phyloP scores from a whole-genome alignment of 2,113 vertebrate genomes.

The Dermatemys mawii region DNA sequence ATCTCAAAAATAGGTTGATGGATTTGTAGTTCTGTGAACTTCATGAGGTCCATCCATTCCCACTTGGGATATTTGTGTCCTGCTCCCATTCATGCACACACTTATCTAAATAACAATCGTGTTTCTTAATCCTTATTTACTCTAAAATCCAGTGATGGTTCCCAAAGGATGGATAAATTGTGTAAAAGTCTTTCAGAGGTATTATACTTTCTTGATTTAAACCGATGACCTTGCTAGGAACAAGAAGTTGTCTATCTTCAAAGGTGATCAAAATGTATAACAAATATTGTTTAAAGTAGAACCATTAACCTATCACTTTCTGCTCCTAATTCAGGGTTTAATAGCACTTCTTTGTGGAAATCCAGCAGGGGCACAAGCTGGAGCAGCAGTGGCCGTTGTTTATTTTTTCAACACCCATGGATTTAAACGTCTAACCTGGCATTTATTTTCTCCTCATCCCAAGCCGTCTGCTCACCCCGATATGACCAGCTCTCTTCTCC shows the following conservation, averaged over 20 bases:
- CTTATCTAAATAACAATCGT: constrained; percentile 41
- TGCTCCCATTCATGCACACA: not conserved
- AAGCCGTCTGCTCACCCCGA: not conserved
- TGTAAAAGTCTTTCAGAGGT: not conserved
- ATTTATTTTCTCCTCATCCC: not conserved
- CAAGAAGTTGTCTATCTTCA: not conserved
- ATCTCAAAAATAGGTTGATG: constrained; percentile 1
- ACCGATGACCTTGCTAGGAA: not conserved
- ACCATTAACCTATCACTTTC: not conserved
- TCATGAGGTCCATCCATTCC: constrained; percentile 2
- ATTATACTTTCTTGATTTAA: constrained; percentile 5
- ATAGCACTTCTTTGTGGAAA: not conserved
- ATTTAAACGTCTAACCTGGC: not conserved
- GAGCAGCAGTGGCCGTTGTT: not conserved
- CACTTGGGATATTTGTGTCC: not conserved
- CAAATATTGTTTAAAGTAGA: not conserved
- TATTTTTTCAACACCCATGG: not conserved
- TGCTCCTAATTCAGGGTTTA: not conserved
- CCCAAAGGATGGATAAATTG: not conserved
- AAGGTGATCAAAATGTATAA: not conserved
- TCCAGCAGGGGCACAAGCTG: not conserved
- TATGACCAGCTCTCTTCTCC: not conserved
- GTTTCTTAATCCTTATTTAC: not conserved
- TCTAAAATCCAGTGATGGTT: not conserved
- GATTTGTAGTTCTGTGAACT: constrained; percentile 9